A percentile compares a stretch with the other conserved stretches of the same genome.
Evolutionary conservation across 2,888 invertebrate genomes (phyloP).

Genomic region (Cataglyphis livida): DNA sequence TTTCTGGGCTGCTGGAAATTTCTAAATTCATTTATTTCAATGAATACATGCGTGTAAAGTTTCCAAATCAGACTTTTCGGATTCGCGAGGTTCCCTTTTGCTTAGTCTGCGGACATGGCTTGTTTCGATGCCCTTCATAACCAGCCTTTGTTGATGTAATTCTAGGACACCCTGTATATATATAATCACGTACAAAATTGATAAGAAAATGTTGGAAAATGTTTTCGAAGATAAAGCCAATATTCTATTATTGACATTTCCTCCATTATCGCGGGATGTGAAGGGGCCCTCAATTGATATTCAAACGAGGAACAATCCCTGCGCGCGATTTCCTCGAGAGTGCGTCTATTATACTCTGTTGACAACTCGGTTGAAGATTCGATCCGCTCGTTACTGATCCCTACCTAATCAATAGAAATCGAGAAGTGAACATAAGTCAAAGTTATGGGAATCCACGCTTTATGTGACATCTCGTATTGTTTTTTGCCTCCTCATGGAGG

Average conservation of each 20-base stretch:
- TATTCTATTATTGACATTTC: constrained; percentile 21
- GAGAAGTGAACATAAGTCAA: not conserved
- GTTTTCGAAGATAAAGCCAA: constrained; percentile 21
- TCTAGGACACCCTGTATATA: not conserved
- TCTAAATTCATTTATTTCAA: too few species aligned
- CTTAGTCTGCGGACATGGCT: too few species aligned
- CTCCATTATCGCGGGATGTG: constrained; percentile 18
- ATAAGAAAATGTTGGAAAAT: not conserved
- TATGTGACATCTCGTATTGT: not conserved
- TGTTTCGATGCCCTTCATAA: too few species aligned
- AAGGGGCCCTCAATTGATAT: constrained; percentile 30
- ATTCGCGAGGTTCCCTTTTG: too few species aligned
- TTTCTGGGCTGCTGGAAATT: too few species aligned
- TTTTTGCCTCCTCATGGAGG: not conserved
- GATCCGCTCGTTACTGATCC: not conserved
- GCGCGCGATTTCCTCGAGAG: constrained; percentile 12
- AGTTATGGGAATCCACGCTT: not conserved
- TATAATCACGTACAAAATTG: not conserved
- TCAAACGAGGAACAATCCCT: constrained; percentile 30
- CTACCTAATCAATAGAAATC: not conserved
- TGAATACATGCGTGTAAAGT: too few species aligned
- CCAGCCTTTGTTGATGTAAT: too few species aligned
- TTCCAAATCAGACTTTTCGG: too few species aligned
- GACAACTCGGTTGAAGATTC: constrained; percentile 14
- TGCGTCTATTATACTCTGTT: not conserved